Percentiles rank a stretch among this genome's conserved stretches.
Conservation (phyloP, 2,888 invertebrate species). For the Proisotoma minuta region DNA sequence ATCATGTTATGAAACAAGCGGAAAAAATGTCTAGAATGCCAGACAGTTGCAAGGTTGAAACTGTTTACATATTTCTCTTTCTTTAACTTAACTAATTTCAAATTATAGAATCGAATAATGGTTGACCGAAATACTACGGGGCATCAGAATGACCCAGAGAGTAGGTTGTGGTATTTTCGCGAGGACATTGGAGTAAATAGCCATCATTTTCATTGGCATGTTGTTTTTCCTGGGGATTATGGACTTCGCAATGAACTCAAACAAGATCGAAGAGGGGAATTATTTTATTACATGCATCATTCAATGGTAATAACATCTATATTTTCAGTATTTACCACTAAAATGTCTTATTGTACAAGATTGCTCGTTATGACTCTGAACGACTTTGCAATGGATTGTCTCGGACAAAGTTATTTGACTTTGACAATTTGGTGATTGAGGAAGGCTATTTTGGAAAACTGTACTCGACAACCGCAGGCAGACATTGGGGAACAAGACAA, state of each 20-base stretch:
- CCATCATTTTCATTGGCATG: conserved; percentile 89
- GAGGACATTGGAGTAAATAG: conserved; percentile 72
- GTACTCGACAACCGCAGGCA: conserved; percentile 39
- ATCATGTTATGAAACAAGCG: conserved; percentile 25
- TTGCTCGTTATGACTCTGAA: conserved; percentile 65
- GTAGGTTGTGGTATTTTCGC: conserved; percentile 72
- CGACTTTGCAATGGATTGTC: conserved; percentile 67
- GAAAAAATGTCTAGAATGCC: conserved; percentile 29
- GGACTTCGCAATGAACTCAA: conserved; percentile 1
- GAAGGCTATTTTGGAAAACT: conserved; percentile 82
- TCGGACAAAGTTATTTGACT: conserved; percentile 63
- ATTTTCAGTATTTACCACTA: not conserved
- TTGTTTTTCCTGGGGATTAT: conserved; percentile 66
- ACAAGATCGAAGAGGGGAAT: conserved; percentile 72
- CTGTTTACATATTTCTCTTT: not conserved
- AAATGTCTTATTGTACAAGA: conserved; percentile 48
- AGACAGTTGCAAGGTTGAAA: conserved; percentile 6
- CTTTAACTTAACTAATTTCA: conserved; percentile 9
- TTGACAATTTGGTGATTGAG: conserved; percentile 64
- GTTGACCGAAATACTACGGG: conserved; percentile 62
- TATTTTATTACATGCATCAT: conserved; percentile 79
- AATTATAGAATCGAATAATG: conserved; percentile 46
- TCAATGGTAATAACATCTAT: conserved; percentile 51
- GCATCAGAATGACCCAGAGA: conserved; percentile 68
- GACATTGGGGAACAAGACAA: conserved; percentile 40